Evolutionary conservation across 2,113 vertebrate species (phyloP).

Genomic region (Agapornis roseicollis): DNA sequence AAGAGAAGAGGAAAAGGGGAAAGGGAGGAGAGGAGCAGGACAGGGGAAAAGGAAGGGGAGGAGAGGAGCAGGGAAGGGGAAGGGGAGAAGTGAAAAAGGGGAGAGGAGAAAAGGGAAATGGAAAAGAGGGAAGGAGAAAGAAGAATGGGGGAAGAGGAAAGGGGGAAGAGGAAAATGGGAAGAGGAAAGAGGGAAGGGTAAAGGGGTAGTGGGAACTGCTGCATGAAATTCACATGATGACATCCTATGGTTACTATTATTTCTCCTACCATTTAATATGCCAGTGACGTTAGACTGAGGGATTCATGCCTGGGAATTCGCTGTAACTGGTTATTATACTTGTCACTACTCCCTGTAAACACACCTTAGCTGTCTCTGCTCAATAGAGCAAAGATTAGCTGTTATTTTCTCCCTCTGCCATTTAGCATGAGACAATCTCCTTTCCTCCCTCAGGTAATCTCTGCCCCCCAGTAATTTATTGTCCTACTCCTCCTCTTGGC

Average conservation of each 20-base stretch:
- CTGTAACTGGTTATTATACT: neutral
- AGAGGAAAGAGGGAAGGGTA: too few relatives aligned
- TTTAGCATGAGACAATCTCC: neutral
- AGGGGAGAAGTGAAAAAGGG: neutral
- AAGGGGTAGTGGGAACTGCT: neutral
- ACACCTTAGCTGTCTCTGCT: neutral
- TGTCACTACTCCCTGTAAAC: neutral
- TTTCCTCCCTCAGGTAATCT: neutral
- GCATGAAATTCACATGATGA: neutral
- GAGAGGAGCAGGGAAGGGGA: too few relatives aligned
- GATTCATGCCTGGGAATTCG: neutral
- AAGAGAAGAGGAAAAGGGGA: too few relatives aligned
- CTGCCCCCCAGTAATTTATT: neutral
- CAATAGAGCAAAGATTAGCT: neutral
- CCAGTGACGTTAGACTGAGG: neutral
- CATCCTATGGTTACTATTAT: neutral
- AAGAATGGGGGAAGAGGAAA: too few relatives aligned
- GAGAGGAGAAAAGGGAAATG: neutral
- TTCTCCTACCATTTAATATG: neutral
- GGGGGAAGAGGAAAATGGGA: neutral
- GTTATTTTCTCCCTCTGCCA: neutral
- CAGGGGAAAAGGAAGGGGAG: too few relatives aligned
- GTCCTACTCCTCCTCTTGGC: neutral
- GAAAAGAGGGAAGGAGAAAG: rapidly evolving
- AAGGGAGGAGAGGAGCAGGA: too few relatives aligned